These are phyloP conservation scores for Bagarius yarrelli DNA, from an alignment of 2,113 vertebrate species.

Conservation along the genomic window DNA sequence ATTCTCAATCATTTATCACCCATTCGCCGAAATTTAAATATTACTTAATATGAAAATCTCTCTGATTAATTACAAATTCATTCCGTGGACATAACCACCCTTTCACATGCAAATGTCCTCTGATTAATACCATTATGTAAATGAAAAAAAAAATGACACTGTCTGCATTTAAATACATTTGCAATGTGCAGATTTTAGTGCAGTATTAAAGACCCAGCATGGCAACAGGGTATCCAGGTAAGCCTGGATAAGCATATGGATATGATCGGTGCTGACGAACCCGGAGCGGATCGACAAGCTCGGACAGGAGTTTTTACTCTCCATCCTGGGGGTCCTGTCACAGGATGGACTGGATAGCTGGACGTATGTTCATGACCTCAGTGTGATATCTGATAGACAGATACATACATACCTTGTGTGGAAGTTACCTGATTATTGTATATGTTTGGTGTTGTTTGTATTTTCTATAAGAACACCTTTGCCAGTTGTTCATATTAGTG, in stretches of 20 bases:
- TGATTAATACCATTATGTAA: constrained; percentile 41
- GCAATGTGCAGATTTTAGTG: not conserved
- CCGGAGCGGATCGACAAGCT: constrained; percentile 14
- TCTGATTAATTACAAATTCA: constrained; percentile 27
- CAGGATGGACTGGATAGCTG: not conserved
- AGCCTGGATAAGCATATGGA: constrained; percentile 11
- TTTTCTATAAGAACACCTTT: not conserved
- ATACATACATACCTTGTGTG: no score
- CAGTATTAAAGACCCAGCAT: no score
- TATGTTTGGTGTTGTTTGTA: not conserved
- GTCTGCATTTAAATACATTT: constrained; percentile 26
- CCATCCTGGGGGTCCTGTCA: not conserved
- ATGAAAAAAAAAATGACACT: constrained; percentile 6
- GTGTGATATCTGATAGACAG: no score
- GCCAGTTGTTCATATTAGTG: not conserved
- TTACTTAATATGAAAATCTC: constrained; percentile 22
- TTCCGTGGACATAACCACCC: constrained; percentile 14
- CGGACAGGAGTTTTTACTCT: not conserved
- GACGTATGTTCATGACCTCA: not conserved
- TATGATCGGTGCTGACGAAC: not conserved
- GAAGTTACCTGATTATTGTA: no score
- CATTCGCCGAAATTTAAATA: not conserved
- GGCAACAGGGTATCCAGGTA: not conserved
- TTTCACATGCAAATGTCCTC: constrained; percentile 38
- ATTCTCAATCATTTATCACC: constrained; percentile 7